Conservation (phyloP, 2,797 vertebrate species). For the Mus caroli region DNA sequence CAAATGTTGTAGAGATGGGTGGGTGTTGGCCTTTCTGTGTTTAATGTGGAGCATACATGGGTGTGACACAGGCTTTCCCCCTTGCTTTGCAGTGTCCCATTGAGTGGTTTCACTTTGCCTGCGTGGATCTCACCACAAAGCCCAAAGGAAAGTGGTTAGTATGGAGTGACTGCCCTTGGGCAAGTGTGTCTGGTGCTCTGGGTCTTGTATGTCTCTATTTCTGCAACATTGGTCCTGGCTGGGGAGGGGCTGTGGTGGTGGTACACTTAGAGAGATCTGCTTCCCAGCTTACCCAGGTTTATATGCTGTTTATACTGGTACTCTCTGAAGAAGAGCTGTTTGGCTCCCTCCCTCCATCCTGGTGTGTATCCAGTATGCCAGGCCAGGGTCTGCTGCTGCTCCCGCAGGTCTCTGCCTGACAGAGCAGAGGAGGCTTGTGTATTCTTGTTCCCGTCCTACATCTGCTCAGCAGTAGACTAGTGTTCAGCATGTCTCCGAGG, state of each 20-base stretch:
- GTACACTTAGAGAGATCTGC: neutral
- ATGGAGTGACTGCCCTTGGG: neutral
- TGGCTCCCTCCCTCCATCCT: neutral
- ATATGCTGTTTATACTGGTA: rapidly evolving
- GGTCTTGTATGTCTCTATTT: neutral
- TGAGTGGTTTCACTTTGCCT: conserved; percentile 99
- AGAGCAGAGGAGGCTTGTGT: rapidly evolving
- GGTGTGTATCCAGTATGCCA: neutral
- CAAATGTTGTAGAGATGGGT: neutral
- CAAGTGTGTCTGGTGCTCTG: neutral
- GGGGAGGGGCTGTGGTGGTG: neutral
- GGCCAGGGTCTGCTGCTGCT: neutral
- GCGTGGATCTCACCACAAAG: conserved; percentile 98
- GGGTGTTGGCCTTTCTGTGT: neutral
- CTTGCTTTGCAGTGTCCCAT: conserved; percentile 94
- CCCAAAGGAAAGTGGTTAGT: conserved; percentile 99
- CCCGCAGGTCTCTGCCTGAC: neutral
- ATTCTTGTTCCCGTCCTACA: neutral
- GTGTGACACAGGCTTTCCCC: conserved; percentile 14
- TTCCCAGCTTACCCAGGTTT: neutral
- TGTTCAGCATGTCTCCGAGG: neutral
- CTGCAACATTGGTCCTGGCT: neutral
- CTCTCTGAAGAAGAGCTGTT: rapidly evolving
- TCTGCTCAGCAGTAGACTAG: neutral
- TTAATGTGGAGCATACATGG: too few species aligned